Conservation (phyloP, 2,797 vertebrate species). For the Girardinus metallicus region DNA sequence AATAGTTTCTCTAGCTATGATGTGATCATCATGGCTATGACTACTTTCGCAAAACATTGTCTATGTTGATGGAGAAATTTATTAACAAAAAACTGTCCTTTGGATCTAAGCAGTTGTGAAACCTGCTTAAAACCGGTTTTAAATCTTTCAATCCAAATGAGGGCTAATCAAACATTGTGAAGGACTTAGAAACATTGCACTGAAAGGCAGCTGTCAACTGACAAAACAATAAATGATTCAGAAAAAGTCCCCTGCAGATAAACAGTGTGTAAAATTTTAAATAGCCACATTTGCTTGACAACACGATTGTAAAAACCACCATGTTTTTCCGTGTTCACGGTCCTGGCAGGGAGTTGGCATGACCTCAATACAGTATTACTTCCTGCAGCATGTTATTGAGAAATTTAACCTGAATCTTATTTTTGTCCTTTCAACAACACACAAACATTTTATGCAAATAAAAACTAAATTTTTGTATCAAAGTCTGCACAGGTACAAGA, state of each 20-base stretch:
- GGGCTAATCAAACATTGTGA: neutral
- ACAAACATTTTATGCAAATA: neutral
- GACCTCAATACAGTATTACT: neutral
- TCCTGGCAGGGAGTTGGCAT: neutral
- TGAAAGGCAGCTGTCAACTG: neutral
- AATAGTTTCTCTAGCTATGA: neutral
- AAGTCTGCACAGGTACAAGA: neutral
- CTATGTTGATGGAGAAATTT: neutral
- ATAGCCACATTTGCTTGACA: neutral
- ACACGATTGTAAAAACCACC: neutral
- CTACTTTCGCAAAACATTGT: neutral
- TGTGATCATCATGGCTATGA: neutral
- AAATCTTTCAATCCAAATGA: neutral
- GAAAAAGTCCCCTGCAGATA: neutral
- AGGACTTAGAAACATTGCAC: neutral
- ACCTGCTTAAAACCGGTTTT: neutral
- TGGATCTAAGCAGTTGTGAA: neutral
- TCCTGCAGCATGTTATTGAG: neutral
- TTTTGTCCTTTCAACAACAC: neutral
- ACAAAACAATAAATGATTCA: neutral
- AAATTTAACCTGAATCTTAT: neutral
- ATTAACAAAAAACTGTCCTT: neutral
- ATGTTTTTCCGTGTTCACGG: neutral
- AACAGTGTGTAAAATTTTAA: neutral
- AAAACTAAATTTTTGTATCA: neutral